These are phyloP conservation scores for Chunga burmeisteri DNA, from an alignment of 2,113 vertebrate species.

Conservation along the genomic window DNA sequence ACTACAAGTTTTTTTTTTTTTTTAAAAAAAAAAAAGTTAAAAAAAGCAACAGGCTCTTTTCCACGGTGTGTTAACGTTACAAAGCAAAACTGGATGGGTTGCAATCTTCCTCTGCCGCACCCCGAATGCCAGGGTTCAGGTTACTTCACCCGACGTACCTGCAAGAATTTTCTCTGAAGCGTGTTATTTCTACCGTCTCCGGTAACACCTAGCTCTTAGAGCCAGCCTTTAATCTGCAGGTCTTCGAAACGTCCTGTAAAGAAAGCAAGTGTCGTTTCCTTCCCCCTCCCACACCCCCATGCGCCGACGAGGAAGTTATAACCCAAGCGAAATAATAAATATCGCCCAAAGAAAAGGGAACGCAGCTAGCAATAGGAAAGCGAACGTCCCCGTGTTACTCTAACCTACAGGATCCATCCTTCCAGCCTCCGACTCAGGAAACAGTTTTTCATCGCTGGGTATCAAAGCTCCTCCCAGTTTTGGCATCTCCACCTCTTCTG, in stretches of 20 bases:
- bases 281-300: neutral
- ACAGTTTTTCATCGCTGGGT: neutral
- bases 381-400: neutral
- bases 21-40: neutral
- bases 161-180: neutral
- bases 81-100: constrained; percentile 18
- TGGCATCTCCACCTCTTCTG: neutral
- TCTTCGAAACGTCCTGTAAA: neutral
- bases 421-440: neutral
- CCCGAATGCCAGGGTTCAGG: neutral
- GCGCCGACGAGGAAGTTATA: neutral
- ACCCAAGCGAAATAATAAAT: constrained; percentile 17
- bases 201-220: neutral
- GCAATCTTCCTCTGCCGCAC: constrained; percentile 30
- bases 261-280: constrained; percentile 10
- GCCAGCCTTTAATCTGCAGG: neutral
- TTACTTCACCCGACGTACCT: neutral
- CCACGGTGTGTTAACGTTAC: neutral
- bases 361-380: neutral
- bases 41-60: neutral
- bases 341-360: neutral
- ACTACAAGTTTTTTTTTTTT: no score
- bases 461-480: constrained; percentile 10
- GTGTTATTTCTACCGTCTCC: fast-evolving
- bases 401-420: neutral